Evolutionary conservation across 2,888 invertebrate genomes (phyloP).

Genomic region (Andrena flavipes): DNA sequence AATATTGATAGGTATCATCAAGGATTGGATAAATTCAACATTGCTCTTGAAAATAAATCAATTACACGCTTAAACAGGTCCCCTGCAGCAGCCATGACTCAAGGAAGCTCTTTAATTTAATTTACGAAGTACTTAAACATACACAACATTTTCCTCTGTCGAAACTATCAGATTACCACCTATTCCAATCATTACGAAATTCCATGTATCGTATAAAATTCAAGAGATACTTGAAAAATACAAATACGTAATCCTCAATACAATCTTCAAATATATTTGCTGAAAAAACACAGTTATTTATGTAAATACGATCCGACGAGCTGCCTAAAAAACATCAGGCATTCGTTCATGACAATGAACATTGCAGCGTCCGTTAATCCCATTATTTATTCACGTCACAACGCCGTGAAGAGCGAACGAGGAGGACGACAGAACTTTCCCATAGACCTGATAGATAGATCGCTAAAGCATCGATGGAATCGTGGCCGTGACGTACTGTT

Average conservation of each 20-base stretch:
- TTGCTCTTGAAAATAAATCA: too few species aligned
- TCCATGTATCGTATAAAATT: background rate
- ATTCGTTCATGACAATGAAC: background rate
- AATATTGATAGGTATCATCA: too few species aligned
- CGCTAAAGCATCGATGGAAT: constrained; percentile 6
- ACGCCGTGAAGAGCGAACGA: background rate
- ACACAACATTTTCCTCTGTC: background rate
- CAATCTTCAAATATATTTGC: constrained; percentile 1
- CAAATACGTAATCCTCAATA: background rate
- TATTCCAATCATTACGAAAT: background rate
- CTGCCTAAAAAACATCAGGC: background rate
- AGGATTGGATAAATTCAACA: too few species aligned
- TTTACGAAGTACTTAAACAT: background rate
- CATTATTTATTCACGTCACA: background rate
- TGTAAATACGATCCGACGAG: background rate
- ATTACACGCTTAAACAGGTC: too few species aligned
- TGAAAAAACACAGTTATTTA: background rate
- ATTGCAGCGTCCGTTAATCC: background rate
- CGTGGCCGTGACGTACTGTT: constrained; percentile 20
- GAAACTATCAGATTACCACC: background rate
- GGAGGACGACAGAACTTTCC: background rate
- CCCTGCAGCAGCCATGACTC: background rate
- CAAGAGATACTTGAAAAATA: background rate
- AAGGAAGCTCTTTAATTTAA: background rate
- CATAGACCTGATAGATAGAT: constrained; percentile 1